phyloP scores from a whole-genome alignment of 2,113 vertebrate species.

The Tricholaema leucomelas region DNA sequence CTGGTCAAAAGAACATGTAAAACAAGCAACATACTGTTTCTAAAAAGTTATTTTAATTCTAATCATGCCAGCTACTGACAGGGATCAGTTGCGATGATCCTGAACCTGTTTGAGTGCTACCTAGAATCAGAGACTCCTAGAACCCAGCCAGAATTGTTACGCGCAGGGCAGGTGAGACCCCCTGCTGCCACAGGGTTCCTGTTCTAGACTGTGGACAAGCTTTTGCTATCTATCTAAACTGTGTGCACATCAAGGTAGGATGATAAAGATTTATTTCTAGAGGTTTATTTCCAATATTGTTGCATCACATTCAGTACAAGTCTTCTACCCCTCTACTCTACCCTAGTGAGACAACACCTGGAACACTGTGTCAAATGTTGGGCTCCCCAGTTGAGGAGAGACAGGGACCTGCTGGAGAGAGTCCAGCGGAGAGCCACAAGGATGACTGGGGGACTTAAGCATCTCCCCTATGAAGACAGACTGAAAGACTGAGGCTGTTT shows the following conservation, averaged over 20 bases:
- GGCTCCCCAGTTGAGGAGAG: too few relatives aligned
- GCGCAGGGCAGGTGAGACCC: too few relatives aligned
- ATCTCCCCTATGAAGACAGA: too few relatives aligned
- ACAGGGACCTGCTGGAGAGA: too few relatives aligned
- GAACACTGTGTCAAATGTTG: too few relatives aligned
- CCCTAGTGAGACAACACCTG: too few relatives aligned
- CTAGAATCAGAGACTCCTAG: too few relatives aligned
- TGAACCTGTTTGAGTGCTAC: background rate
- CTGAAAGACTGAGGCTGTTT: too few relatives aligned
- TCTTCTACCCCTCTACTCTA: too few relatives aligned
- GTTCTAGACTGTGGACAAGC: background rate
- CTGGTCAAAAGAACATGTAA: background rate
- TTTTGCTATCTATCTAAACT: background rate
- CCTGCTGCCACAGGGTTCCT: background rate
- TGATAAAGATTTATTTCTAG: background rate
- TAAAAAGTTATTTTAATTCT: background rate
- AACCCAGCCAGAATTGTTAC: background rate
- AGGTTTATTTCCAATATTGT: background rate
- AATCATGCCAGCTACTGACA: background rate
- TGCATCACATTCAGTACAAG: background rate
- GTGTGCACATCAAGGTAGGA: background rate
- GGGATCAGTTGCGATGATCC: background rate
- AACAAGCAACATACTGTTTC: background rate
- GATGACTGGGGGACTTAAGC: too few relatives aligned
- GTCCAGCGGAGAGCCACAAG: too few relatives aligned